Base-by-base conservation (phyloP, 2,113 vertebrate species). In the Heterochromis multidens region DNA sequence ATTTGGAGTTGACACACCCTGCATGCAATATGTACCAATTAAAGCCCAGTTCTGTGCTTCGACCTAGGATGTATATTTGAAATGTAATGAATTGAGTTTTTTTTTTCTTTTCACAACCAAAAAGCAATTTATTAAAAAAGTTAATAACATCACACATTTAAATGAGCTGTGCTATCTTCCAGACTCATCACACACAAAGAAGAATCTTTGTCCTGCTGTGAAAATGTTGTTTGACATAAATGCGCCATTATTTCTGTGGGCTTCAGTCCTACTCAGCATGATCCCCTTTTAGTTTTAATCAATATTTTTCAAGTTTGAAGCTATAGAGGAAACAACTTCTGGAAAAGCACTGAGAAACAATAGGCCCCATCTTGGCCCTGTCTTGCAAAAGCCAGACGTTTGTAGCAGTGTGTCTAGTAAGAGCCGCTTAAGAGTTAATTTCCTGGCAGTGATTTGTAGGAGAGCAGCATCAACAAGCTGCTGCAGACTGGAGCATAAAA, bases 401-500 rank as follows among this genome's bases (percentile, higher is more conserved):
- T 90, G 83, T 82, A 87, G 80, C 88, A 57, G 86, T 67, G 80
- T 49, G 65, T 88, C 84, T 90, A 77, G 85, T 89, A 86, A 88
- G 85, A 88, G 79, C 52, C 19, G 78, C 91, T 91, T 89, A 90
- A 92, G 90, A 94, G 93, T 93, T 92, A 88, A 95, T 93, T 94
- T 95, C 88, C 90, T 89, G 91, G 90, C 94, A 94, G 90, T 88
- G 92, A 94, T 95, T 92, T 93, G 90, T 90, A 85, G 79, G 77
- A 83, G 76, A 89, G 87, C 79, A 86, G 84, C 91, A 90, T 91
- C 93, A 92, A 90, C 91, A 91, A 93, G 92, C 91, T 83, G 92
- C 88, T 72, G 83, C 80, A 90, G 89, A 88, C 82, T 86, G 86
- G 67, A 91, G 87, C 89, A 94, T 91, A 87, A 93, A 95, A 92